Evolutionary conservation across 2,113 vertebrate genomes (phyloP).

Genomic region (Tyto alba): DNA sequence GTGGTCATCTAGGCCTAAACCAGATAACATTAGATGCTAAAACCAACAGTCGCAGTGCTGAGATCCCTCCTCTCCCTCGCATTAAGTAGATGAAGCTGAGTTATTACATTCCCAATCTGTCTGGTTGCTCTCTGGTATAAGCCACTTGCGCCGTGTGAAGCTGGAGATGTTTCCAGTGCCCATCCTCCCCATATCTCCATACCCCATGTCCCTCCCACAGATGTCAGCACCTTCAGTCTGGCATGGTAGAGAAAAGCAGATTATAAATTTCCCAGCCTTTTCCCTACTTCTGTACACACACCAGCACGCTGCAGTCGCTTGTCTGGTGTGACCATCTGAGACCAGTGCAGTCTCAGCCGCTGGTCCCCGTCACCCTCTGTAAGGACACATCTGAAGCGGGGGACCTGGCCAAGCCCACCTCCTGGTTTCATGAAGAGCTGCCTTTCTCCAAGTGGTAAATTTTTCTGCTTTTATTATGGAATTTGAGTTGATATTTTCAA

Average conservation of each 20-base stretch:
- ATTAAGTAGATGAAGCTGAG: neutral
- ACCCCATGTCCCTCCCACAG: neutral
- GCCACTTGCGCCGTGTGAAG: fast-evolving
- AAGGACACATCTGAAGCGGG: neutral
- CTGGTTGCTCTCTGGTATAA: neutral
- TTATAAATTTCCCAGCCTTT: neutral
- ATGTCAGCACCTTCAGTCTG: neutral
- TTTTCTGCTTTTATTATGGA: neutral
- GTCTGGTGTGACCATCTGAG: neutral
- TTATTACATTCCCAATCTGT: neutral
- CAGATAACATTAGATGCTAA: neutral
- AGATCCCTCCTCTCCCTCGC: neutral
- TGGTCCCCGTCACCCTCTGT: neutral
- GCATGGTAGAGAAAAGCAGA: neutral
- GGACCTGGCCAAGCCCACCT: neutral
- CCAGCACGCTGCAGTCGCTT: neutral
- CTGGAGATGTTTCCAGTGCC: neutral
- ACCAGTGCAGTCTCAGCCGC: neutral
- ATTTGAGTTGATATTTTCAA: neutral
- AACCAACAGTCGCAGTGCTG: neutral
- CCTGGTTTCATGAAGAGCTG: neutral
- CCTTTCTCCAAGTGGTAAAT: neutral
- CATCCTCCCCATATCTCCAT: fast-evolving
- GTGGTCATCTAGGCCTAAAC: neutral
- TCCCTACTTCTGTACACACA: neutral